phyloP scores from a whole-genome alignment of 2,888 invertebrate genomes.

The Altica lythri region DNA sequence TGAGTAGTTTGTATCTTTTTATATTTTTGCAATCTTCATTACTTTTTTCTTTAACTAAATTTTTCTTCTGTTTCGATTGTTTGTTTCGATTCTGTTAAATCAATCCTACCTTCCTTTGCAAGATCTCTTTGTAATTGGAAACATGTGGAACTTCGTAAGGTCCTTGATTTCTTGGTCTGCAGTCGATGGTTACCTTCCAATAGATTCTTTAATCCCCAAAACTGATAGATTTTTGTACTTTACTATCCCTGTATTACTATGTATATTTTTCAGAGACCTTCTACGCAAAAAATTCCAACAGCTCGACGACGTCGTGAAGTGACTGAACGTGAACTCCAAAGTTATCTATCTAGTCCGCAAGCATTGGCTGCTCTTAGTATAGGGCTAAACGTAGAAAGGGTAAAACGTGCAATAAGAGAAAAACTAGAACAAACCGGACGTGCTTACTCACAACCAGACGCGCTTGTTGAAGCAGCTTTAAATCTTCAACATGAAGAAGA shows the following conservation, averaged over 20 bases:
- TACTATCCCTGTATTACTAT: background rate
- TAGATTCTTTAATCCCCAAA: too few species aligned
- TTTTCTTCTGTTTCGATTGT: too few species aligned
- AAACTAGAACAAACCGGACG: slow-evolving; percentile 64
- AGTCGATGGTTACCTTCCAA: too few species aligned
- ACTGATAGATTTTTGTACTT: too few species aligned
- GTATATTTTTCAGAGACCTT: slow-evolving; percentile 32
- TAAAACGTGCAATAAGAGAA: slow-evolving; percentile 63
- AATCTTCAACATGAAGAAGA: slow-evolving; percentile 70
- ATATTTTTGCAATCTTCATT: too few species aligned
- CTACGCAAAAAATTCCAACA: slow-evolving; percentile 33
- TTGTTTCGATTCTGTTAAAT: too few species aligned
- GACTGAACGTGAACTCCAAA: slow-evolving; percentile 53
- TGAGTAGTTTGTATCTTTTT: too few species aligned
- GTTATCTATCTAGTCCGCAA: slow-evolving; percentile 56
- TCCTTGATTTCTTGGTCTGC: too few species aligned
- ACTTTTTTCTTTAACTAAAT: too few species aligned
- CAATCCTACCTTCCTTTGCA: too few species aligned
- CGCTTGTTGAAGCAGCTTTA: slow-evolving; percentile 74
- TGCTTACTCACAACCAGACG: slow-evolving; percentile 70
- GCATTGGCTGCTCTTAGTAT: slow-evolving; percentile 64
- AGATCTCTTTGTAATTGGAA: too few species aligned
- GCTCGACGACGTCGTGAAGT: slow-evolving; percentile 43
- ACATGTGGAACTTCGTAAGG: too few species aligned
- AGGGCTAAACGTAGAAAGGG: slow-evolving; percentile 64